A percentile compares a stretch with the other conserved stretches of the same genome.
Evolutionary conservation across 2,797 vertebrate genomes (phyloP).

Genomic region (Chiloscyllium punctatum): DNA sequence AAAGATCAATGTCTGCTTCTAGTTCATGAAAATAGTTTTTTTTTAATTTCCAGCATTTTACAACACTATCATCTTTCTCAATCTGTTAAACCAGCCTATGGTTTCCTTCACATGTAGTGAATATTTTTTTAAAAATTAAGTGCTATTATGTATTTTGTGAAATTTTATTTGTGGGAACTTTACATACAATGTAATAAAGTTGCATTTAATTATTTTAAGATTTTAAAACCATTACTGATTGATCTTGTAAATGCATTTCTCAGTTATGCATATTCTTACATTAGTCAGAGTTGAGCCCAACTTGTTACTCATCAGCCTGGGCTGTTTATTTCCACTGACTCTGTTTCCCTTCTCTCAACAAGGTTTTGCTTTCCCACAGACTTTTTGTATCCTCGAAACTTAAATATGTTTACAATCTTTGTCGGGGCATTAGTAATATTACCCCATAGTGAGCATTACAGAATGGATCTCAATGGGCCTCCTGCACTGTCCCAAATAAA

Average conservation of each 20-base stretch:
- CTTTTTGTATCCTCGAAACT: not conserved
- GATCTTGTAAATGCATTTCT: not conserved
- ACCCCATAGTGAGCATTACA: too few relatives aligned
- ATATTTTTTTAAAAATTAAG: too few relatives aligned
- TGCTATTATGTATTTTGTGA: too few relatives aligned
- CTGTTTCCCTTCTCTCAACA: not conserved
- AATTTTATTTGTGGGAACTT: not conserved
- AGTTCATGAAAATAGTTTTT: not conserved
- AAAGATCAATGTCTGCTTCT: not conserved
- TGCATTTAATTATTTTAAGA: not conserved
- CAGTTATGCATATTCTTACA: not conserved
- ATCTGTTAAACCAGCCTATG: too few relatives aligned
- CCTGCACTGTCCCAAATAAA: not conserved
- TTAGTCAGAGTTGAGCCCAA: not conserved
- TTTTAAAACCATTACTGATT: not conserved
- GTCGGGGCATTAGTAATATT: not conserved
- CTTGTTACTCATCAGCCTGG: slow-evolving; percentile 1
- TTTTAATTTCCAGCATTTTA: too few relatives aligned
- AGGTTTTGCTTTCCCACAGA: not conserved
- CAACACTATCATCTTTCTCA: too few relatives aligned
- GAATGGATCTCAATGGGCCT: not conserved
- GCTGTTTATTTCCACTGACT: not conserved
- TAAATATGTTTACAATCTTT: not conserved
- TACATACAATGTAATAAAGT: not conserved
- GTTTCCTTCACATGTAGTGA: too few relatives aligned